These are phyloP conservation scores for Palythoa grandis DNA, from an alignment of 92 coral and sea anemone genomes.

Conservation along the genomic window DNA sequence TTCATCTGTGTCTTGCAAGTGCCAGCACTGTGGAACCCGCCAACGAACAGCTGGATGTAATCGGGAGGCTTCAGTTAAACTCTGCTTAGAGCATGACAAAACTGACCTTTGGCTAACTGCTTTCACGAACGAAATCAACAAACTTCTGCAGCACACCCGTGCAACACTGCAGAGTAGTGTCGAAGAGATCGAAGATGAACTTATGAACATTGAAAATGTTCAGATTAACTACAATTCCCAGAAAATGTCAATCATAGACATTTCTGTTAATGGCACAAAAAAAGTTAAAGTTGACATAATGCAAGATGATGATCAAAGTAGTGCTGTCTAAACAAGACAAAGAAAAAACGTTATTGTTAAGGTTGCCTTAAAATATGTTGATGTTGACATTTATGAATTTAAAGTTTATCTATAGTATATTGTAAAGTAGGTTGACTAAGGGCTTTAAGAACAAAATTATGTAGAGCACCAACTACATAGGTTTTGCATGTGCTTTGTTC, in stretches of 20 bases:
- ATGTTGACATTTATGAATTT: conserved; percentile 1
- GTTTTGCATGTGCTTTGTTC: not conserved
- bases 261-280: not conserved
- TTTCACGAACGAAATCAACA: conserved; percentile 21
- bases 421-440: conserved; percentile 17
- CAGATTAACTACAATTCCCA: not conserved
- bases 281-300: not conserved
- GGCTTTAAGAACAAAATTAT: conserved; percentile 14
- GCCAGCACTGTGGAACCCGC: conserved; percentile 39
- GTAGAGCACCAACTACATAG: conserved; percentile 3
- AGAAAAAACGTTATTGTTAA: not conserved
- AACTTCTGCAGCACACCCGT: conserved; percentile 24
- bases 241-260: conserved; percentile 2
- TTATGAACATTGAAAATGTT: conserved; percentile 24
- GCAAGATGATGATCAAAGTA: not conserved
- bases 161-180: conserved; percentile 6
- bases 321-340: not conserved
- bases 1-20: conserved; percentile 16
- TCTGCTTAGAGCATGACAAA: conserved; percentile 9
- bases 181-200: conserved; percentile 25
- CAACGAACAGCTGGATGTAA: conserved; percentile 16
- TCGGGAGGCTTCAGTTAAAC: conserved; percentile 5
- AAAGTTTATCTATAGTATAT: not conserved
- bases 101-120: conserved; percentile 38
- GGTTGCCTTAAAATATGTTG: conserved; percentile 12